Percentiles rank a stretch among this genome's conserved stretches.
These are phyloP conservation scores for Phania funesta DNA, from an alignment of 2,888 invertebrate species.

Conservation along the genomic window DNA sequence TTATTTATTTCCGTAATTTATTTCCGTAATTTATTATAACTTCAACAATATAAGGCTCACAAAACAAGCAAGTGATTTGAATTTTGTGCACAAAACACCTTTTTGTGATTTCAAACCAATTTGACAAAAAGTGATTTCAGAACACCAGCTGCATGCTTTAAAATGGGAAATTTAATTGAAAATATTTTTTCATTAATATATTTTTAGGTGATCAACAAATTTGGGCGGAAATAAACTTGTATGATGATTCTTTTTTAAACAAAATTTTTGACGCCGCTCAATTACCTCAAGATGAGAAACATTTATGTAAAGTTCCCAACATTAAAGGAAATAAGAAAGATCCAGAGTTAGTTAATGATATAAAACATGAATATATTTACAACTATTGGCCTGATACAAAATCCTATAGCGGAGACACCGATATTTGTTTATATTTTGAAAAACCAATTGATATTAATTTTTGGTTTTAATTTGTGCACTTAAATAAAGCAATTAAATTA, in stretches of 20 bases:
- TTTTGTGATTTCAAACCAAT: no score
- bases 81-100: no score
- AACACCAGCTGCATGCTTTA: no score
- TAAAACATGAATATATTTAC: background rate
- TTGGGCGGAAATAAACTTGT: conserved; percentile 53
- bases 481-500: no score
- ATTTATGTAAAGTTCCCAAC: background rate
- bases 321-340: background rate
- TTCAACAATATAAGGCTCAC: no score
- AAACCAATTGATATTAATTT: conserved; percentile 1
- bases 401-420: background rate
- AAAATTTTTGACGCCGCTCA: background rate
- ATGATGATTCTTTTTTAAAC: conserved; percentile 45
- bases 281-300: background rate
- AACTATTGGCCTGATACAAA: conserved; percentile 19
- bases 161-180: background rate
- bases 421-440: conserved; percentile 22
- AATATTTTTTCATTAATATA: background rate
- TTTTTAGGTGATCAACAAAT: conserved; percentile 57
- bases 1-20: no score
- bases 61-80: no score
- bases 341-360: background rate
- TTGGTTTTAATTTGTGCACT: background rate
- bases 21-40: no score
- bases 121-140: no score